Evolutionary conservation across 2,113 vertebrate genomes (phyloP), one percentile per base, ranked within the genome.

Genomic region (Rhynchomys soricoides): DNA sequence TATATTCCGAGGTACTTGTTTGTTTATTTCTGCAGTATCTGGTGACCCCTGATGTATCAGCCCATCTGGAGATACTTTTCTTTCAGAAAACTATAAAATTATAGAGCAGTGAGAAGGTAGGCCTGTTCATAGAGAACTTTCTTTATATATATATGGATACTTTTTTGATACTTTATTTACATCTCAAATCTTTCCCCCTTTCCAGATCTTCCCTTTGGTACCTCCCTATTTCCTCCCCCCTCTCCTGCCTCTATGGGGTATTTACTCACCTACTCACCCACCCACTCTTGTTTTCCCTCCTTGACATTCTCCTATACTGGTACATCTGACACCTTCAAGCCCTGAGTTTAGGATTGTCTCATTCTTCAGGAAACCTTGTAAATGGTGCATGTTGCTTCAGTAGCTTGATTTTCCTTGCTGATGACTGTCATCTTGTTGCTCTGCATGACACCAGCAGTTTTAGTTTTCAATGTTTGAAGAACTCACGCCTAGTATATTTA

Each of bases 341-440:
- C 98, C 97, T 98, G 77, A 96, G 98, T 94, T 97, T 98, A 66
- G 98, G 98, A 93, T 97, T 94, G 89, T 96, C 98, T 97, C 96
- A 98, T 97, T 98, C 98, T 87, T 99, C 98, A 34, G 98, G 99
- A 55, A 99, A 99, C 62, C 98, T 98, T 97, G 99, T 99, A 97
- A 98, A 95, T 0, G 98, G 98, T 37, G 97, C 97, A 97, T 99
- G 98, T 26, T 98, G 98, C 97, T 99, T 99, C 75, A 99, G 98
- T 94, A 98, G 98, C 98, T 99, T 99, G 97, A 68, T 98, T 57
- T 11, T 22, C 5, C 50, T 48, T 79, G 77, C 50, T 10, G 1
- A 2, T 22, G 34, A 79, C 37, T 11, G 31, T 4, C 50, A 55
- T 37, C 17, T 52, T 55, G 16, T 37, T 55, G 50, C 19, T 34